Percentiles rank a stretch among this genome's conserved stretches.
Evolutionary conservation across 2,113 vertebrate genomes (phyloP).

Genomic region (Tenrec ecaudatus): DNA sequence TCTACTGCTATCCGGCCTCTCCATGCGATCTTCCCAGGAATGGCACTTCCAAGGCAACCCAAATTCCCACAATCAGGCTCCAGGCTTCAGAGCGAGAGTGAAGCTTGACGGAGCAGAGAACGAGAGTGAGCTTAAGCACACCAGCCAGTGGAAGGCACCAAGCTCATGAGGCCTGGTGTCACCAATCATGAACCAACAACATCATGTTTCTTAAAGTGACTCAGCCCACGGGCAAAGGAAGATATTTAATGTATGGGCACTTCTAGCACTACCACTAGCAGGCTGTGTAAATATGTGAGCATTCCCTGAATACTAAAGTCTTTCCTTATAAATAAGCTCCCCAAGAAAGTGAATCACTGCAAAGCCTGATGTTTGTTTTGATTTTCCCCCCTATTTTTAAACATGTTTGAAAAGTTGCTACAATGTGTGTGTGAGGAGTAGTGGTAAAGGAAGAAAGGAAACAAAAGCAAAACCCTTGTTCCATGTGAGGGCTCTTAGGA

Average conservation of each 20-base stretch:
- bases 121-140: no score
- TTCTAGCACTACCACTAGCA: slow-evolving; percentile 7
- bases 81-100: no score
- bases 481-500: neutral
- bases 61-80: no score
- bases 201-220: neutral
- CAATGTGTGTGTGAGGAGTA: neutral
- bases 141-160: neutral
- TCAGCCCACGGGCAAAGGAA: neutral
- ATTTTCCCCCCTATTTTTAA: neutral
- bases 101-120: neutral
- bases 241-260: neutral
- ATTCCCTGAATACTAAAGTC: neutral
- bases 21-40: neutral
- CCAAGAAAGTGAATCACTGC: neutral
- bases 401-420: neutral
- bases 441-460: neutral
- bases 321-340: slow-evolving; percentile 32
- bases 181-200: rapidly evolving
- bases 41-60: neutral
- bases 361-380: neutral
- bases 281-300: slow-evolving; percentile 14
- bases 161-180: neutral
- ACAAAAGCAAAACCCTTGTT: neutral
- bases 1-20: neutral